Evolutionary conservation across 2,888 invertebrate species (phyloP), one percentile per base, ranked within the genome.

Genomic region (Euplexia lucipara): DNA sequence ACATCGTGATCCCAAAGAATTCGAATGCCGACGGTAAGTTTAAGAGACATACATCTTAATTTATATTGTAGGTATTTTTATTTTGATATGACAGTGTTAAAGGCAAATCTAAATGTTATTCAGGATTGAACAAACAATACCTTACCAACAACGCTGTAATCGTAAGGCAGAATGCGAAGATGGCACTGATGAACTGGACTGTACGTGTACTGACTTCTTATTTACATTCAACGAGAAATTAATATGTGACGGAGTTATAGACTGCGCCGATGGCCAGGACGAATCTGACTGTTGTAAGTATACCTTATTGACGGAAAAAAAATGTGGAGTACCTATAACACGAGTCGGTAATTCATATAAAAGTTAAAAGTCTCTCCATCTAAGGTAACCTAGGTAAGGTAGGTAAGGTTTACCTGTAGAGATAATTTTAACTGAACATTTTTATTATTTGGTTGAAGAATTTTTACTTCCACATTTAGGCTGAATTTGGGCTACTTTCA

Each of bases 141-240:
- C 96, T 0, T 89, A 94, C 26, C 78, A 86, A 2, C 94, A 96
- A 76, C 96, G 96, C 32, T 98, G 98, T 87, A 96, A 98, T 84
- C 96, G 96, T 45, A 92, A 96, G 64, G 90, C 96, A 18, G 97
- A 98, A 84, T 98, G 98, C 87, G 97, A 98, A 90, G 98, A 98
- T 91, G 97, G 97, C 5, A 97, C 97, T 0, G 98, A 98, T 88
- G 98, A 98, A 91, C 86, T 95, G 6, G 92, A 96, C 66, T 98
- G 98, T 86, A 95, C 95, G 0, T 98, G 98, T 85, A 94, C 92
- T n/a, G 97, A 98, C 83, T 97, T 96, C 82, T 90, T 98, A 45
- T 88, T 89, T 60, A 91, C 93, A 16, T 84, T 89, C 48, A 87
- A 95, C 68, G 94, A 96, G 12, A 90, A 93, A 9, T 95, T 97